Percentiles rank a stretch among this genome's conserved stretches.
Evolutionary conservation across 1,140 invertebrate species (phyloP).

Genomic region (Tenebrio molitor): DNA sequence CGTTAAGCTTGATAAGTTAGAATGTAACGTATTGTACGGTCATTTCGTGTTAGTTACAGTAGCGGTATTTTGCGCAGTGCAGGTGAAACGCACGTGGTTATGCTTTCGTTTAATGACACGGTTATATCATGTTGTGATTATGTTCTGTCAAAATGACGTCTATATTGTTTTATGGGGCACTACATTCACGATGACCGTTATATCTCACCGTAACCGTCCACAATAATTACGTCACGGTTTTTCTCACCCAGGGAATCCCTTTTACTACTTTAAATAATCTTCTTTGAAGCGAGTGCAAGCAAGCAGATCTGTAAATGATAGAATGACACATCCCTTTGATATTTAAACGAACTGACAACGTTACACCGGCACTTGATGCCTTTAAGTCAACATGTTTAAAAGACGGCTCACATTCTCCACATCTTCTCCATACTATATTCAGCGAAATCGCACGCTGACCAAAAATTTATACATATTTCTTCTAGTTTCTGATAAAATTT

Average conservation of each 20-base stretch:
- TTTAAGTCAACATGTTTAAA: conserved; percentile 37
- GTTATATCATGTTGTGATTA: conserved; percentile 36
- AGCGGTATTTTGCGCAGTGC: conserved; percentile 34
- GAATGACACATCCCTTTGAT: conserved; percentile 32
- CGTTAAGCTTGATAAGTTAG: conserved; percentile 26
- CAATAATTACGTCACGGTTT: conserved; percentile 3
- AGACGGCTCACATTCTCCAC: conserved; percentile 26
- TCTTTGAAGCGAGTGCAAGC: not conserved
- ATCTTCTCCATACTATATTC: conserved; percentile 16
- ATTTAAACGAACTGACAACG: conserved; percentile 39
- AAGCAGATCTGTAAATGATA: conserved; percentile 34
- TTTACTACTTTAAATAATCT: not conserved
- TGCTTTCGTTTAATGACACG: conserved; percentile 30
- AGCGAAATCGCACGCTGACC: conserved; percentile 15
- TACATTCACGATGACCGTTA: conserved; percentile 15
- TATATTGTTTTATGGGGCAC: conserved; percentile 29
- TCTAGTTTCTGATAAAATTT: too few relatives aligned
- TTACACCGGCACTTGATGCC: conserved; percentile 27
- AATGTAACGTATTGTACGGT: conserved; percentile 34
- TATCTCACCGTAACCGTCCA: not conserved
- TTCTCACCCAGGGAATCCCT: not conserved
- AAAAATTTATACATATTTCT: not conserved
- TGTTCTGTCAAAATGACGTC: conserved; percentile 30
- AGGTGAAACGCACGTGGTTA: conserved; percentile 35
- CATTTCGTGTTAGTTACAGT: conserved; percentile 28